Evolutionary conservation across 2,888 invertebrate species (phyloP).

Genomic region (Drosophila putrida): DNA sequence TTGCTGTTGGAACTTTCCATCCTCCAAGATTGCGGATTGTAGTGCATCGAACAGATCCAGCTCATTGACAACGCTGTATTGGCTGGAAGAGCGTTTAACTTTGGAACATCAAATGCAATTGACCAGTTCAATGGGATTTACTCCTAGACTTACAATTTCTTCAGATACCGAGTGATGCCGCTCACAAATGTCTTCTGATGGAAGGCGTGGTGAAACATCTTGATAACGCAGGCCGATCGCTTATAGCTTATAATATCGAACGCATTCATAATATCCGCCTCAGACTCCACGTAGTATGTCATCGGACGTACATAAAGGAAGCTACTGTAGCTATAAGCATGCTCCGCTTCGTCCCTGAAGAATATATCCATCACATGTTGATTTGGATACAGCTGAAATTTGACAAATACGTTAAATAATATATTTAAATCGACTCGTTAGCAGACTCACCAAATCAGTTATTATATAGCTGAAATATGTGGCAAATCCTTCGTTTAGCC

Average conservation of each 20-base stretch:
- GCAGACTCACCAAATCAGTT: conserved; percentile 76
- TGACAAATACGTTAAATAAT: not conserved
- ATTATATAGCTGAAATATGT: conserved; percentile 83
- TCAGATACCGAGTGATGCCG: conserved; percentile 73
- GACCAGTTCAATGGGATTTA: conserved; percentile 59
- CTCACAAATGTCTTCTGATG: conserved; percentile 78
- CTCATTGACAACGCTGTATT: conserved; percentile 83
- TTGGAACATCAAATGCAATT: conserved; percentile 82
- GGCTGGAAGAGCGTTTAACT: conserved; percentile 77
- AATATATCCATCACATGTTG: conserved; percentile 89
- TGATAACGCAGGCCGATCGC: conserved; percentile 86
- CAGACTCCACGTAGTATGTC: conserved; percentile 82
- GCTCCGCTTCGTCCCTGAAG: conserved; percentile 84
- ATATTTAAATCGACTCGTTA: not conserved
- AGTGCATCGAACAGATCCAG: conserved; percentile 77
- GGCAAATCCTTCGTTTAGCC: conserved; percentile 92
- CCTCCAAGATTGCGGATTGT: conserved; percentile 74
- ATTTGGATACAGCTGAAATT: conserved; percentile 87
- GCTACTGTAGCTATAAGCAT: conserved; percentile 77
- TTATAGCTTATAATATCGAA: conserved; percentile 90
- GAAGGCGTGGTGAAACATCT: conserved; percentile 84
- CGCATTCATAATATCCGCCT: conserved; percentile 69
- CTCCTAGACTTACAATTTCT: conserved; percentile 82
- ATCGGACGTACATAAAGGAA: conserved; percentile 78
- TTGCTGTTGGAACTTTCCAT: conserved; percentile 59